These are phyloP conservation scores for Mus caroli DNA, from an alignment of 2,797 vertebrate species.

Conservation along the genomic window DNA sequence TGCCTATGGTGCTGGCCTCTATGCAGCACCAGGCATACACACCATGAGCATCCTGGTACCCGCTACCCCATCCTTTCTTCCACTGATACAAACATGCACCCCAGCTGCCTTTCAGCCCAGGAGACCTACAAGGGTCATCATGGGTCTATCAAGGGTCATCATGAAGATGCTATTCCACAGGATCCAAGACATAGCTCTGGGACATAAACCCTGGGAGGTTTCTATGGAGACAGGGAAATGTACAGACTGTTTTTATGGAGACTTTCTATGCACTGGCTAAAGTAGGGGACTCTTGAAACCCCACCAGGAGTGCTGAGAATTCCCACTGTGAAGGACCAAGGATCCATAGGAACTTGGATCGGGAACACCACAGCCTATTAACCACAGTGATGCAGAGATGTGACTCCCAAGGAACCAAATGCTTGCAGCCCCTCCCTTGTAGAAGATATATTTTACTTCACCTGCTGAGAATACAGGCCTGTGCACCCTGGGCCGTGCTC, in stretches of 20 bases:
- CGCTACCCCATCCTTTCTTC: fast-evolving
- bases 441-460: background rate
- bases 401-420: background rate
- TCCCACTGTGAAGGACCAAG: background rate
- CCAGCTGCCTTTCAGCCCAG: background rate
- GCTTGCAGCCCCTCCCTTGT: background rate
- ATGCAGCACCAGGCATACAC: fast-evolving
- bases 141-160: background rate
- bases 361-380: background rate
- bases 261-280: background rate
- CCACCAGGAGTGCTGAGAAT: background rate
- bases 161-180: slow-evolving; percentile 3
- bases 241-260: slow-evolving; percentile 68
- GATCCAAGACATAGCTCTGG: slow-evolving; percentile 31
- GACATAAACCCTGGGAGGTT: slow-evolving; percentile 66
- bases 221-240: slow-evolving; percentile 74
- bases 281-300: background rate
- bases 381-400: background rate
- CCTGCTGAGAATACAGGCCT: fast-evolving
- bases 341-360: background rate
- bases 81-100: background rate
- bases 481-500: fast-evolving
- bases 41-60: fast-evolving
- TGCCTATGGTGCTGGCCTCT: background rate
- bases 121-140: background rate